A percentile compares a stretch with the other conserved stretches of the same genome.
phyloP scores from a whole-genome alignment of 1,140 invertebrate species.

The Drosophila ercepeae region DNA sequence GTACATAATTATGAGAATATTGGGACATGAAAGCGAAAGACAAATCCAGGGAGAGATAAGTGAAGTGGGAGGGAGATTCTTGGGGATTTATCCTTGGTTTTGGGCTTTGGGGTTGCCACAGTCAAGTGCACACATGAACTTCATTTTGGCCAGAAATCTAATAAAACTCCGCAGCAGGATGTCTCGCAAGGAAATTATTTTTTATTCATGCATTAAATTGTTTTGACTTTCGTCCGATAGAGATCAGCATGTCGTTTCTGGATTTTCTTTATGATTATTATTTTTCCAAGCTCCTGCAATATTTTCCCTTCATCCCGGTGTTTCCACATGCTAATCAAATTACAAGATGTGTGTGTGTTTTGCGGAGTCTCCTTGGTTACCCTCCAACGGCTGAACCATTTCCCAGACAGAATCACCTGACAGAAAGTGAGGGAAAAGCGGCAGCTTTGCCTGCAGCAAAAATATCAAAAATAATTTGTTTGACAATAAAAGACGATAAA shows the following conservation, averaged over 20 bases:
- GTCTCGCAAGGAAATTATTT: slow-evolving; percentile 62
- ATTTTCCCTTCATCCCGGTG: slow-evolving; percentile 2
- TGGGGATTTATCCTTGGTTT: background rate
- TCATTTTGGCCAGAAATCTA: slow-evolving; percentile 44
- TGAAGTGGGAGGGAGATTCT: background rate
- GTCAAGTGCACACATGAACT: slow-evolving; percentile 48
- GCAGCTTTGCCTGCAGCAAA: slow-evolving; percentile 63
- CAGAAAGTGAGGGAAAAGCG: background rate
- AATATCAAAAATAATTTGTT: slow-evolving; percentile 83
- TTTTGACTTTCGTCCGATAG: slow-evolving; percentile 76
- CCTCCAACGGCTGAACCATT: slow-evolving; percentile 65
- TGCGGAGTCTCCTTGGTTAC: slow-evolving; percentile 35
- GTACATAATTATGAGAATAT: slow-evolving; percentile 46
- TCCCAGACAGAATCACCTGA: slow-evolving; percentile 56
- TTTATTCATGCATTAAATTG: slow-evolving; percentile 82
- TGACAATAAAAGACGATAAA: slow-evolving; percentile 84
- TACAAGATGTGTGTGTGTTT: slow-evolving; percentile 57
- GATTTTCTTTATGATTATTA: slow-evolving; percentile 74
- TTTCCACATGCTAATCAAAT: slow-evolving; percentile 77
- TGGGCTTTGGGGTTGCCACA: slow-evolving; percentile 24
- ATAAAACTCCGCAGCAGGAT: slow-evolving; percentile 70
- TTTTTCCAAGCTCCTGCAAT: slow-evolving; percentile 16
- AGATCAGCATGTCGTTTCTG: slow-evolving; percentile 50
- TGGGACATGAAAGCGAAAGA: slow-evolving; percentile 41
- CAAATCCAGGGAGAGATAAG: slow-evolving; percentile 23